A percentile compares a stretch with the other conserved stretches of the same genome.
Conservation (phyloP, 1,140 invertebrate species). For the Periplaneta americana region DNA sequence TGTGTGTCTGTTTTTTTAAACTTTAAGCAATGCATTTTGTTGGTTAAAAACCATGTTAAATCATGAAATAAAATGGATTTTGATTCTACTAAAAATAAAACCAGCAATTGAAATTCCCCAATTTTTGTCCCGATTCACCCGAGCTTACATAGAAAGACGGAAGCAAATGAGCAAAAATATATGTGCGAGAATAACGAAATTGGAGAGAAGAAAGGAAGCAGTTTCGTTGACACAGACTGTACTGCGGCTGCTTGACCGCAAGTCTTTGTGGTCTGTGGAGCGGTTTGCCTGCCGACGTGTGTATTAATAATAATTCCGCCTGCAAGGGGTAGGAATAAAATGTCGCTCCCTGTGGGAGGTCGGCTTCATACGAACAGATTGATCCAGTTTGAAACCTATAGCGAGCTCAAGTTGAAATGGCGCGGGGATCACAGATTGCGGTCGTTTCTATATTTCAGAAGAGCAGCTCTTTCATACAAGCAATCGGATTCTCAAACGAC, state of each 20-base stretch:
- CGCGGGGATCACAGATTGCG: background rate
- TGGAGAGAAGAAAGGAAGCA: too few species aligned
- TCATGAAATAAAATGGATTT: background rate
- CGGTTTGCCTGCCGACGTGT: background rate
- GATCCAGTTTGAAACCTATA: background rate
- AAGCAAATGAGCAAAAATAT: too few species aligned
- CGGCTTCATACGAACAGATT: background rate
- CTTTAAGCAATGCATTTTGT: background rate
- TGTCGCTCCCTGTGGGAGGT: background rate
- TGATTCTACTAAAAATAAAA: background rate
- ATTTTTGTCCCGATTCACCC: background rate
- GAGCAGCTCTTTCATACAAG: background rate
- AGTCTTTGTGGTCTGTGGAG: background rate
- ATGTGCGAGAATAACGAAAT: too few species aligned
- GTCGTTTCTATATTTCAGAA: background rate
- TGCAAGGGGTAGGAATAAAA: background rate
- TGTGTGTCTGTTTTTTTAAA: too few species aligned
- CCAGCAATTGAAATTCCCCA: background rate
- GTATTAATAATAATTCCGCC: background rate
- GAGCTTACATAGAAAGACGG: too few species aligned
- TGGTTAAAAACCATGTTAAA: background rate
- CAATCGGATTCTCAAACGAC: background rate
- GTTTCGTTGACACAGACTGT: too few species aligned
- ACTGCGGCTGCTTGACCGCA: too few species aligned
- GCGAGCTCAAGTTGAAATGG: background rate